These are phyloP conservation scores for Eutolmus rufibarbis DNA, from an alignment of 2,888 invertebrate species.

Conservation along the genomic window DNA sequence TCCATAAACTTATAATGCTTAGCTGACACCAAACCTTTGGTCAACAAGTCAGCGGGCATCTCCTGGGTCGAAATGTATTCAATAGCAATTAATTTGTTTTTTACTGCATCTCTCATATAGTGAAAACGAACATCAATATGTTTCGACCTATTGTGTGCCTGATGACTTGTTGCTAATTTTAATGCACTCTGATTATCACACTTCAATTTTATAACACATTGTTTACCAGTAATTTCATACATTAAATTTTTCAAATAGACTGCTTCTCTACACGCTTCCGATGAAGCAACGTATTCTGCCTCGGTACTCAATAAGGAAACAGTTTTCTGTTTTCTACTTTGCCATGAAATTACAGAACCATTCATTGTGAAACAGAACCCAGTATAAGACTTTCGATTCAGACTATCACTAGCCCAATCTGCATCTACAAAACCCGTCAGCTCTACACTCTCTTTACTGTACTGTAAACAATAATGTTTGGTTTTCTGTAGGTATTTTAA, in stretches of 20 bases:
- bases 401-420: constrained; percentile 47
- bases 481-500: constrained; percentile 47
- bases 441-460: constrained; percentile 6
- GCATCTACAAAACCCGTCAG: constrained; percentile 46
- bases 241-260: constrained; percentile 35
- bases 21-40: neutral
- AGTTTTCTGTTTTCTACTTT: constrained; percentile 48
- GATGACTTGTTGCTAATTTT: neutral
- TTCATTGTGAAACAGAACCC: constrained; percentile 48
- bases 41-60: neutral
- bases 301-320: constrained; percentile 48
- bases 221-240: neutral
- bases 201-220: neutral
- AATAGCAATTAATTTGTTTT: neutral
- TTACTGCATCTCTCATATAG: neutral
- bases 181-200: neutral
- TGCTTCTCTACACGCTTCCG: constrained; percentile 47
- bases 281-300: constrained; percentile 48
- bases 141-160: neutral
- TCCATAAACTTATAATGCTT: neutral
- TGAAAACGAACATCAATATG: neutral
- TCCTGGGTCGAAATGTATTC: neutral
- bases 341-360: constrained; percentile 47
- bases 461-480: constrained; percentile 44
- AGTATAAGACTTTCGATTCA: constrained; percentile 47